phyloP scores from a whole-genome alignment of 53 echinoderm and acorn worm species.

The Stichopus horrens region DNA sequence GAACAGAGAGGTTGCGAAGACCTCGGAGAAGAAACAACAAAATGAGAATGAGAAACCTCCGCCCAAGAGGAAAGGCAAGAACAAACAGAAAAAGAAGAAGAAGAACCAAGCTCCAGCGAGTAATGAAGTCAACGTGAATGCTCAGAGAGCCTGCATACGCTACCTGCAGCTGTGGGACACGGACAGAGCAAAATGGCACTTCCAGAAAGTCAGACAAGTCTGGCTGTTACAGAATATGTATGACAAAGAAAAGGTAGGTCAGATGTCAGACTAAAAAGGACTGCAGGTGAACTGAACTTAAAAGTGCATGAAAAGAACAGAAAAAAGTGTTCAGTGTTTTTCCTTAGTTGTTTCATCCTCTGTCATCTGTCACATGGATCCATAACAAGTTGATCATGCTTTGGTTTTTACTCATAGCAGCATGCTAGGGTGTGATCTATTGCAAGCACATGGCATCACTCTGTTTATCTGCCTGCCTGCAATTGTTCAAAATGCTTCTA shows the following conservation, averaged over 20 bases:
- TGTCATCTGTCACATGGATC: too few relatives aligned
- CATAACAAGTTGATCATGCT: too few relatives aligned
- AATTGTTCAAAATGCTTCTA: too few relatives aligned
- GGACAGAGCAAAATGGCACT: constrained; percentile 16
- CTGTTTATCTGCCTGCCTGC: too few relatives aligned
- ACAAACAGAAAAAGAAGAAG: constrained; percentile 32
- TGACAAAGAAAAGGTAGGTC: constrained; percentile 31
- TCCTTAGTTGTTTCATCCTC: too few relatives aligned
- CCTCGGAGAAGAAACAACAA: background rate
- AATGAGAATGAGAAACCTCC: background rate
- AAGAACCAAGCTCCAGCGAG: background rate
- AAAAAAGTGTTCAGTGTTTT: too few relatives aligned
- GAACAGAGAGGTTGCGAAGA: background rate
- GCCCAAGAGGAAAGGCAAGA: background rate
- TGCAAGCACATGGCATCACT: too few relatives aligned
- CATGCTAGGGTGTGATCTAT: too few relatives aligned
- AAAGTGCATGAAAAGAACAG: too few relatives aligned
- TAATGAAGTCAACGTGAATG: background rate
- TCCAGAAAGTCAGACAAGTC: constrained; percentile 50
- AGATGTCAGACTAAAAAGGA: too few relatives aligned
- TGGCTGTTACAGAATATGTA: constrained; percentile 54
- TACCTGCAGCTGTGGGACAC: constrained; percentile 51
- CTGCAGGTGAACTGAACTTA: too few relatives aligned
- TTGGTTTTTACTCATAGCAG: too few relatives aligned
- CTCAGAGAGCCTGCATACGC: background rate